A percentile compares a stretch with the other conserved stretches of the same genome.
phyloP scores from a whole-genome alignment of 2,888 invertebrate genomes.

The Molorchus minor region DNA sequence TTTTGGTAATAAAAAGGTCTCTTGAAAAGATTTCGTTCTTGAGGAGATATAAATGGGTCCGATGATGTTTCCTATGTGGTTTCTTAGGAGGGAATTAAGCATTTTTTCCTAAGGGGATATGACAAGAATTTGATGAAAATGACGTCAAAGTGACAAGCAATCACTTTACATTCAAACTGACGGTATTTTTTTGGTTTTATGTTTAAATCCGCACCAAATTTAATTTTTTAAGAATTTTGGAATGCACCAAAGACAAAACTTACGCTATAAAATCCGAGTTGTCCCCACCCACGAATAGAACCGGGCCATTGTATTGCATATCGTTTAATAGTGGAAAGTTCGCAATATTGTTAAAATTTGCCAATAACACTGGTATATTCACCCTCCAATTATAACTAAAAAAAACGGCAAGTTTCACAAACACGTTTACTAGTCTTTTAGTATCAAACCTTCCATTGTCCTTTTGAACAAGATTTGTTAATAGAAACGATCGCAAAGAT shows the following conservation, averaged over 20 bases:
- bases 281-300: conserved; percentile 84
- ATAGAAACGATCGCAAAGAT: conserved; percentile 77
- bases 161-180: conserved; percentile 63
- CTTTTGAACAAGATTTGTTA: conserved; percentile 79
- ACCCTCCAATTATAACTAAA: conserved; percentile 77
- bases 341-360: conserved; percentile 72
- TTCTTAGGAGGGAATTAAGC: conserved; percentile 31
- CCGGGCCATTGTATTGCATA: conserved; percentile 67
- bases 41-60: conserved; percentile 8
- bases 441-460: conserved; percentile 53
- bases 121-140: conserved; percentile 35
- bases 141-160: background rate
- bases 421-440: background rate
- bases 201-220: too few species aligned
- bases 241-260: too few species aligned
- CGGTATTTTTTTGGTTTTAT: conserved; percentile 68
- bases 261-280: conserved; percentile 85
- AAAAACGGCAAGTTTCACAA: conserved; percentile 20
- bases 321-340: conserved; percentile 68
- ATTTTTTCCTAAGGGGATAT: conserved; percentile 28
- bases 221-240: too few species aligned
- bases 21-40: conserved; percentile 22
- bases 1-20: conserved; percentile 5
- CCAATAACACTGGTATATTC: conserved; percentile 77
- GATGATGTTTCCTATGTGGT: conserved; percentile 24